Evolutionary conservation across 2,797 vertebrate species (phyloP), one percentile per base, ranked within the genome.

Genomic region (Lithobates sylvaticus): DNA sequence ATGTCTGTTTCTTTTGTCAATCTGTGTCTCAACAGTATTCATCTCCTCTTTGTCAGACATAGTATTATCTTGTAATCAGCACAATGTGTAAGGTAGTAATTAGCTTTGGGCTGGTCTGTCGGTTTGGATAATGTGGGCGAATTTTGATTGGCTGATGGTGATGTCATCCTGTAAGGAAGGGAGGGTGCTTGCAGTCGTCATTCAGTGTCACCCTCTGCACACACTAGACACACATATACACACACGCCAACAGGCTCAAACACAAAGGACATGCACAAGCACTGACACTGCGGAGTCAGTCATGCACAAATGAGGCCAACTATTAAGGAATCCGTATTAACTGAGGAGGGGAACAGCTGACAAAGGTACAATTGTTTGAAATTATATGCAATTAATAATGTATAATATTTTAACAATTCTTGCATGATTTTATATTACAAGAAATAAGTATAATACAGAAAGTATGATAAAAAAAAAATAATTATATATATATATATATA

Each of bases 181-280:
- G 79, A 23, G 42, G 81, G 58, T 16, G 26, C 78, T 58, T 10
- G 0, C 26, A 26, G 75, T 84, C 65, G 68, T 84, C 85, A 83
- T 83, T 83, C 80, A 75, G 81, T 87, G 81, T 79, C 80, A 78
- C 85, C 80, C 74, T 73, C 80, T 74, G 54, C 80, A 78, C 75
- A 87, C 71, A 81, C 27, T 29, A 69, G 70, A 47, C 74, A 70
- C 58, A 18, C 72, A 65, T 77, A 21, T 77, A 21, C 26, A 67
- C 65, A 67, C 65, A 67, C 26, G 65, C 65, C 65, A 67, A 74
- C 81, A 29, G 81, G 69, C 73, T 32, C 54, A 26, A 76, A 87
- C 85, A 87, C 81, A 87, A 87, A 87, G 85, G 85, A 83, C 85
- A 72, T 76, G 58, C 58, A 82, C 70, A 64, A 34, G 39, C 80